phyloP scores from a whole-genome alignment of 1,140 invertebrate genomes.

The Antheraea mylitta region DNA sequence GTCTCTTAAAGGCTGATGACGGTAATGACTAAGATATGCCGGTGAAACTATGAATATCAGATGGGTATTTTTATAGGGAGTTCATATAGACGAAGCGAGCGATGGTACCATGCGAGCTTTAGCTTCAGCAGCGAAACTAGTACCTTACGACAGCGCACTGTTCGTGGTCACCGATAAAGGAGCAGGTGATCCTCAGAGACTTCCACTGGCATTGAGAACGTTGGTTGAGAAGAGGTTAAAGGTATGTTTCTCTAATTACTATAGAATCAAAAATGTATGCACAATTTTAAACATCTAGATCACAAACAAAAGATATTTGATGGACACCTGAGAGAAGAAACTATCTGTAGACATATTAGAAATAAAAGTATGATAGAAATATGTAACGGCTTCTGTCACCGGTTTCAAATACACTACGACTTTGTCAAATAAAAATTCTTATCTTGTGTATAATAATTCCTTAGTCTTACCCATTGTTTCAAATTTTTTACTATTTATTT shows the following conservation, averaged over 20 bases:
- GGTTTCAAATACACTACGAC: no score
- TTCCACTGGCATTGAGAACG: conserved; percentile 75
- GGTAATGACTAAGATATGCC: no score
- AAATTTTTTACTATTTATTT: no score
- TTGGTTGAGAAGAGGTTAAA: conserved; percentile 78
- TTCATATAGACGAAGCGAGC: conserved; percentile 38
- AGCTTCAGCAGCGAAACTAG: conserved; percentile 66
- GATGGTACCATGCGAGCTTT: conserved; percentile 61
- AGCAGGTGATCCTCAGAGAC: conserved; percentile 69
- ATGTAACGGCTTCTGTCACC: no score
- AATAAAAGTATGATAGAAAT: no score
- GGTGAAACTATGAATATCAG: background rate
- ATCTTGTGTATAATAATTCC: no score
- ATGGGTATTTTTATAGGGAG: conserved; percentile 35
- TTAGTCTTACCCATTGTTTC: no score
- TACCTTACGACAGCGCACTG: conserved; percentile 81
- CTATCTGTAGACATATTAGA: background rate
- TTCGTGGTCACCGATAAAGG: conserved; percentile 77
- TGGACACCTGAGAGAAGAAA: background rate
- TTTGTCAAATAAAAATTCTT: no score
- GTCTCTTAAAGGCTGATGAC: no score
- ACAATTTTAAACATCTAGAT: background rate
- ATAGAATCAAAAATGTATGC: background rate
- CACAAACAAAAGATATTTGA: background rate
- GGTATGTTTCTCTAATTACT: conserved; percentile 38